These are phyloP conservation scores for Acronicta leporina DNA, from an alignment of 2,888 invertebrate species.

Conservation along the genomic window DNA sequence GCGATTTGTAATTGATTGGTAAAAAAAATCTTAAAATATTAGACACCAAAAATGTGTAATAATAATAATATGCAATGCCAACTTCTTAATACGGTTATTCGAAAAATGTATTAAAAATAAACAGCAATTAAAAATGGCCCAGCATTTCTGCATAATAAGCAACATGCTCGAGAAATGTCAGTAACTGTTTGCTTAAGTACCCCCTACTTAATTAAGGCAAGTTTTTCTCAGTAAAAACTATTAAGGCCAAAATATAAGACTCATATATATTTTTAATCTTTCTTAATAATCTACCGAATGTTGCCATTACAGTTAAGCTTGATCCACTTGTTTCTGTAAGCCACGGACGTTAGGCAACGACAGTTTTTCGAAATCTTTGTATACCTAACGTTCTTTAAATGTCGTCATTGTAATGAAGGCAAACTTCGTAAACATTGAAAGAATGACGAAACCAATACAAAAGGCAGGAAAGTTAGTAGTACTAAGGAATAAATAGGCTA, in stretches of 20 bases:
- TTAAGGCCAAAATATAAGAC: slow-evolving; percentile 48
- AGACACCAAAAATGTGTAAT: too few relatives aligned
- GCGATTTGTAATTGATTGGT: too few relatives aligned
- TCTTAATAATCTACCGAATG: slow-evolving; percentile 51
- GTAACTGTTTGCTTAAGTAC: slow-evolving; percentile 54
- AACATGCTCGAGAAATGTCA: slow-evolving; percentile 43
- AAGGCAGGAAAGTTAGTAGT: slow-evolving; percentile 41
- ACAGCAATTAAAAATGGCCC: slow-evolving; percentile 41
- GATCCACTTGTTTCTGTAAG: slow-evolving; percentile 28
- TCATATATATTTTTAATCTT: slow-evolving; percentile 57
- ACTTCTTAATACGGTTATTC: background rate
- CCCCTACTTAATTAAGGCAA: slow-evolving; percentile 58
- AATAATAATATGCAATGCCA: background rate
- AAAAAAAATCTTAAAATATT: background rate
- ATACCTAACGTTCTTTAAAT: slow-evolving; percentile 10
- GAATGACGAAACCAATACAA: slow-evolving; percentile 43
- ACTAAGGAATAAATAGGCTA: slow-evolving; percentile 39
- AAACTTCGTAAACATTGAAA: slow-evolving; percentile 16
- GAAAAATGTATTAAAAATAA: slow-evolving; percentile 20
- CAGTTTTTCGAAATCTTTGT: slow-evolving; percentile 4
- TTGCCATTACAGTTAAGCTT: slow-evolving; percentile 46
- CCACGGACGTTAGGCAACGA: slow-evolving; percentile 6
- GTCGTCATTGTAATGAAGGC: slow-evolving; percentile 16
- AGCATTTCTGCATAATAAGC: slow-evolving; percentile 47
- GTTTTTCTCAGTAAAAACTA: slow-evolving; percentile 57